Evolutionary conservation across 2,888 invertebrate genomes (phyloP).

Genomic region (Sipha maydis): DNA sequence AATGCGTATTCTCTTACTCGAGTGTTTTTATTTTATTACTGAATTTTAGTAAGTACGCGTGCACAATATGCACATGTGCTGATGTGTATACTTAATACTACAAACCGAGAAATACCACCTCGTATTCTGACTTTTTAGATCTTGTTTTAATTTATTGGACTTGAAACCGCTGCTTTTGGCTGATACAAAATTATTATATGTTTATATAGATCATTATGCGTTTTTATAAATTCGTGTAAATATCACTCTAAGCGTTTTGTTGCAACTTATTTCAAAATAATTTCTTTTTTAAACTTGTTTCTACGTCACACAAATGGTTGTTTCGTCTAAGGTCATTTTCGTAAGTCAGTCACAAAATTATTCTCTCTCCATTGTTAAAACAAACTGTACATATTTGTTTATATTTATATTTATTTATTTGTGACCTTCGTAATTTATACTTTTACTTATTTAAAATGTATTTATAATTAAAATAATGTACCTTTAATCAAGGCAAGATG

Average conservation of each 20-base stretch:
- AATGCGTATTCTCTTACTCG: slow-evolving; percentile 6
- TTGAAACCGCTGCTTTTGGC: not conserved
- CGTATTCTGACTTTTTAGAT: not conserved
- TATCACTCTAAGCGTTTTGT: not conserved
- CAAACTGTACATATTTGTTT: not conserved
- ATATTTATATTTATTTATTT: too few relatives aligned
- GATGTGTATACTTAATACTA: not conserved
- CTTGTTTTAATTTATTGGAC: not conserved
- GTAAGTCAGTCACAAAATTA: slow-evolving; percentile 4
- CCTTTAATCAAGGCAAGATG: not conserved
- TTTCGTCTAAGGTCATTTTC: slow-evolving; percentile 4
- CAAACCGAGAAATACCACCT: not conserved
- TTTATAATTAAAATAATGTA: not conserved
- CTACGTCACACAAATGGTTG: not conserved
- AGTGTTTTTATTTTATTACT: slow-evolving; percentile 29
- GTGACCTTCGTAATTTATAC: not conserved
- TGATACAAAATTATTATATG: not conserved
- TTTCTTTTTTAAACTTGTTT: slow-evolving; percentile 13
- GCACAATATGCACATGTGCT: not conserved
- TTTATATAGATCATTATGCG: not conserved
- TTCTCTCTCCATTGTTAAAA: not conserved
- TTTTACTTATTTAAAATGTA: slow-evolving; percentile 8
- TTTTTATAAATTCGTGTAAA: not conserved
- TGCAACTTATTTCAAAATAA: not conserved
- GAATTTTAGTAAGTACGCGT: slow-evolving; percentile 23